Conservation (phyloP, 2,888 invertebrate genomes). For the Agriopis marginaria region DNA sequence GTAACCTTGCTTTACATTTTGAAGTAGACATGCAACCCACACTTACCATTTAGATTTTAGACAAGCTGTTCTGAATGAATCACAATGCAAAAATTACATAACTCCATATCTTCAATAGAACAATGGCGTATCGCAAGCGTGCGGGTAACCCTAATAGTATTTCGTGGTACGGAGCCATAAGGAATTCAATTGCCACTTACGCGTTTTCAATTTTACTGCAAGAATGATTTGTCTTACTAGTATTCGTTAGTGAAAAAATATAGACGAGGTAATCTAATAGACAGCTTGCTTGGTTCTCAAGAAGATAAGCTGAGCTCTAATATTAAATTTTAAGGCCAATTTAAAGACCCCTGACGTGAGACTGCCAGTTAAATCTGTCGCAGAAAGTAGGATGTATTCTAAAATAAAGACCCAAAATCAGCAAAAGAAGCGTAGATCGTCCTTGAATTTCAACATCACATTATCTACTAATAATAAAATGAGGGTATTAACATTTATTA, state of each 20-base stretch:
- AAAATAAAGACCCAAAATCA: too few species aligned
- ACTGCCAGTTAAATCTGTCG: too few species aligned
- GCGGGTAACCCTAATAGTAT: slow-evolving; percentile 50
- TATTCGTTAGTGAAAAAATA: neutral
- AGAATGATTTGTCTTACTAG: neutral
- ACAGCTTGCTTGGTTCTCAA: too few species aligned
- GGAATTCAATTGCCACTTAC: slow-evolving; percentile 47
- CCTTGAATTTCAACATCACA: too few species aligned
- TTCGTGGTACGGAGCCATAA: slow-evolving; percentile 50
- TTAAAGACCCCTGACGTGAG: too few species aligned
- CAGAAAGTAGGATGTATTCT: too few species aligned
- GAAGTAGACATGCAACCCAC: slow-evolving; percentile 6
- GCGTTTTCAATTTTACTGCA: slow-evolving; percentile 9
- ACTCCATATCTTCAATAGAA: slow-evolving; percentile 31
- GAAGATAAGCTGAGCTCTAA: too few species aligned
- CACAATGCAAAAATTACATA: slow-evolving; percentile 36
- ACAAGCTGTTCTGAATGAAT: slow-evolving; percentile 13
- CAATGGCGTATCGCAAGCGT: slow-evolving; percentile 35
- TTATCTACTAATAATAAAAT: too few species aligned
- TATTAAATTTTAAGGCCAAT: too few species aligned
- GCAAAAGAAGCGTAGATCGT: too few species aligned
- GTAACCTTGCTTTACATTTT: slow-evolving; percentile 10
- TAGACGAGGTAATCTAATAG: too few species aligned
- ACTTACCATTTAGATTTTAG: slow-evolving; percentile 9
- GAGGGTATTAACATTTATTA: too few species aligned